Evolutionary conservation across 2,888 invertebrate genomes (phyloP), one percentile per base, ranked within the genome.

Genomic region (Volucella bombylans): DNA sequence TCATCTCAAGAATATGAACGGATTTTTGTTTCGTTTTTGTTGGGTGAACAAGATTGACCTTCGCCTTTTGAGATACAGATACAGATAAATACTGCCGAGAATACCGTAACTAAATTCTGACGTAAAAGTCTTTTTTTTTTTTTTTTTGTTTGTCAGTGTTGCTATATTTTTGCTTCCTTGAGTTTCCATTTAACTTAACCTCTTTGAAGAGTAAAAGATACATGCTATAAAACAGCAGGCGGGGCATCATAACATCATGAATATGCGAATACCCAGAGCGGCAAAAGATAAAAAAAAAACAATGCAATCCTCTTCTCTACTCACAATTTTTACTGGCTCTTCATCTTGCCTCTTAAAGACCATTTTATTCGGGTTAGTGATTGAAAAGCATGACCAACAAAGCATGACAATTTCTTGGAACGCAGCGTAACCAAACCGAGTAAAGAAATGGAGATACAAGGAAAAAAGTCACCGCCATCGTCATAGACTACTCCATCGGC

Each of bases 311-410:
- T 59, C 45, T 50, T 43, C 15, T 62, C 67, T 55, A 50, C 41
- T 45, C 57, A 78, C 54, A 76, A 18, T 62, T 69, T 61, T 55
- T 55, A 47, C 59, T 72, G 12, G 9, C 10, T 12, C 15, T 43
- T 43, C 4, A 38, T 54, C 8, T 15, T 45, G 1, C 41, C 4
- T 12, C 43, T 49, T 10, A 15, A 14, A 14, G 59, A 43, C 52
- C 47, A 61, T 73, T 79, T 69, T 68, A 68, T 80, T 61, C 65
- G 65, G 69, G 43, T 71, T 80, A 45, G 61, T 80, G 67, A 80
- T 83, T 80, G 65, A 83, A 55, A 65, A 71, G 74, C 80, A 83
- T 80, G 80, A 80, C 80, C 80, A 83, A 74, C 83, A 83, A 80
- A 80, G 71, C 80, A 76, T 80, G 83, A 74, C 74, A 74, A 76